Base-by-base conservation (phyloP, 2,888 invertebrate species). In the Caenorhabditis becei region DNA sequence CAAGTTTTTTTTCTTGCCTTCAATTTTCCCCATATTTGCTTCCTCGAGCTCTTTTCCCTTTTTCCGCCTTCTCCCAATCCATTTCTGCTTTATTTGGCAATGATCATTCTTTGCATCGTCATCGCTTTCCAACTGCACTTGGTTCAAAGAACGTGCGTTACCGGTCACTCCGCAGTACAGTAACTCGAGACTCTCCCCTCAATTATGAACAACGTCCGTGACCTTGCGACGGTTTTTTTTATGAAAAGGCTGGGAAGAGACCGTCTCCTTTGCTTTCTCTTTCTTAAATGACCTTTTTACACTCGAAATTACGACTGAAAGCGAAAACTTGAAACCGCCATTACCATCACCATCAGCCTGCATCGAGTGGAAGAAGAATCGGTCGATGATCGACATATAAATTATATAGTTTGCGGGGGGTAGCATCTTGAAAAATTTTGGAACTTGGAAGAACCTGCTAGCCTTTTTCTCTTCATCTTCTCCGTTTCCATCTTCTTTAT, bases 161-260 rank as follows among this genome's bases (percentile, higher is more conserved):
- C 41, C 24, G 32, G n/a, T 16, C 51, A 18, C 56, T 20, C 28
- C 20, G n/a, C n/a, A 10, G n/a, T 59, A 53, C 41, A 44, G 54
- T 66, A 66, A 47, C 47, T 18, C 32, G 32, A 35, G 49, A 62
- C n/a, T 32, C 41, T 32, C 37, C n/a, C 20, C 35, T 49, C 54
- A 77, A 77, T 70, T 70, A 77, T 70, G 63, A 63, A 70, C 72
- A 77, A 77, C 56, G 62, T 62, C 67, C 62, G 56, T 77, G 67
- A 62, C 69, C 69, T 62, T 62, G 54, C 44, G 18, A 47, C 20
- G 47, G 32, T 51, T 51, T 24, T 49, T 53, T 32, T 18, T 53
- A 2, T 59, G 59, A 58, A 59, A 63, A 59, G 23, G 24, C 53
- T n/a, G 10, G 28, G 65, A 35, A n/a, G 51, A 24, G 66, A 66